These are phyloP conservation scores for Mycetomoellerius zeteki DNA, from an alignment of 1,140 invertebrate species.

Conservation along the genomic window DNA sequence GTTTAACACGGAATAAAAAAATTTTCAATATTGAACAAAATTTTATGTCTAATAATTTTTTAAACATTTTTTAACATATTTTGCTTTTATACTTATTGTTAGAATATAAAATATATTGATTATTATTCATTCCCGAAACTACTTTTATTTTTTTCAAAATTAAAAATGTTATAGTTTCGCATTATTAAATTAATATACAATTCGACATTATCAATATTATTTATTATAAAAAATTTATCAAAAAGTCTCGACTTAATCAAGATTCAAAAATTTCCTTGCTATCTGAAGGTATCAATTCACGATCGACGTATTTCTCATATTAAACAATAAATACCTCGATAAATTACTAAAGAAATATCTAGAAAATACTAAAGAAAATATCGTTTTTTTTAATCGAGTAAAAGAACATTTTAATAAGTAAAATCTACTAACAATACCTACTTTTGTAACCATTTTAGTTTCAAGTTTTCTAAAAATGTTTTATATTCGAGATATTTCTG, in stretches of 20 bases:
- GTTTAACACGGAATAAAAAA: neutral
- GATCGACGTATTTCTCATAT: neutral
- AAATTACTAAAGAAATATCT: too few relatives aligned
- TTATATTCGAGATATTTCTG: too few relatives aligned
- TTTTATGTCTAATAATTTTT: neutral
- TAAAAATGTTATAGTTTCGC: neutral
- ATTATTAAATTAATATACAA: neutral
- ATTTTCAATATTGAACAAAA: neutral
- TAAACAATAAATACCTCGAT: neutral
- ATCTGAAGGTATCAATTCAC: neutral
- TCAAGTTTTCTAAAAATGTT: too few relatives aligned
- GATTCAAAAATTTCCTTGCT: neutral
- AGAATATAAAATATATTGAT: neutral
- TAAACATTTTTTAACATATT: neutral
- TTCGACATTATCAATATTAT: neutral
- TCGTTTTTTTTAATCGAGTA: neutral
- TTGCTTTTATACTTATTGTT: neutral
- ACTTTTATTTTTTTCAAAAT: neutral
- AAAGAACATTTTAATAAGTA: neutral
- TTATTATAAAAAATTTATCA: neutral
- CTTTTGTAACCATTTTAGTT: too few relatives aligned
- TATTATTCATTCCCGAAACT: neutral
- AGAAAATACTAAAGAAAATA: neutral
- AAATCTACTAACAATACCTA: too few relatives aligned
- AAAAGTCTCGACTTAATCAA: neutral